phyloP scores from a whole-genome alignment of 1,140 invertebrate genomes.

The Streblospio benedicti region DNA sequence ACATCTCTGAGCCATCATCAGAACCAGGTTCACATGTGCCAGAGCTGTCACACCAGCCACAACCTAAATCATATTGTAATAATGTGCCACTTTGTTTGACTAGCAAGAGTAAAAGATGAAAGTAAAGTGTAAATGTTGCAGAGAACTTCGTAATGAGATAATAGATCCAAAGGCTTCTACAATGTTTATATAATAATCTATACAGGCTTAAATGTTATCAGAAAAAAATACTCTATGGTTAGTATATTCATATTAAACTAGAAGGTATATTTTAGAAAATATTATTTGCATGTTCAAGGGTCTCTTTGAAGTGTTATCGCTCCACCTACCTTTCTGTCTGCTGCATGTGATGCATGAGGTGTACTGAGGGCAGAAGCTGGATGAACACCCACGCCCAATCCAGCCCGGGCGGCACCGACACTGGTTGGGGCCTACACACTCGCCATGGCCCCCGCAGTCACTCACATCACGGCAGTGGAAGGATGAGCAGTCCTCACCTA shows the following conservation, averaged over 20 bases:
- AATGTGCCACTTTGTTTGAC: too few species aligned
- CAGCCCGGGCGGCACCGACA: conserved; percentile 8
- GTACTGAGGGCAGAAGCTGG: too few species aligned
- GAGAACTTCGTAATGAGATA: too few species aligned
- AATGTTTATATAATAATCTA: too few species aligned
- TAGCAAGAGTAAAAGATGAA: too few species aligned
- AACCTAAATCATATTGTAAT: background rate
- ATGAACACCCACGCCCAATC: conserved; percentile 5
- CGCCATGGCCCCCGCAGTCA: conserved; percentile 8
- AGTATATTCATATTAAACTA: too few species aligned
- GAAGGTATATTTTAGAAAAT: too few species aligned
- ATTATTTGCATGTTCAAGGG: too few species aligned
- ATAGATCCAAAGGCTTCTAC: too few species aligned
- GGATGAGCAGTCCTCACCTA: background rate
- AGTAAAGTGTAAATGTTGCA: too few species aligned
- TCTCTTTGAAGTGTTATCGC: background rate
- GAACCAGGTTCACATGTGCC: background rate
- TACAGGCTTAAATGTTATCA: too few species aligned
- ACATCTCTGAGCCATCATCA: background rate
- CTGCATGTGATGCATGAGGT: background rate
- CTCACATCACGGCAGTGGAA: background rate
- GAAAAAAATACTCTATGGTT: too few species aligned
- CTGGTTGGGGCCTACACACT: conserved; percentile 12
- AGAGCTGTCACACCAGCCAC: background rate
- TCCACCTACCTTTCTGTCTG: background rate